These are phyloP conservation scores for Enteromius paludinosus DNA, from an alignment of 2,797 vertebrate species.

Conservation along the genomic window DNA sequence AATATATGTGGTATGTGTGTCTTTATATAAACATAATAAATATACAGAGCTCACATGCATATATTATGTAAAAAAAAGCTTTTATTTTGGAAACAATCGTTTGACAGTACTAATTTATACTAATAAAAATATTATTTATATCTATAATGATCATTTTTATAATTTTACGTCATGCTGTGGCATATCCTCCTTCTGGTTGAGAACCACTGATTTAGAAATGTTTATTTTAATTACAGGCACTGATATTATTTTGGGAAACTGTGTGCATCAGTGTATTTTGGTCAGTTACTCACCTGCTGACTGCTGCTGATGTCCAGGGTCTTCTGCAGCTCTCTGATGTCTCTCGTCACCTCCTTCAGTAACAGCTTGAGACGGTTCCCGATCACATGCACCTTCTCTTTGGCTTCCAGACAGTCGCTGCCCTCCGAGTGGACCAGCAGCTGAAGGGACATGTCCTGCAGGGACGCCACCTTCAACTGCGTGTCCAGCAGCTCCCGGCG, in stretches of 20 bases:
- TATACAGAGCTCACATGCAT: too few relatives aligned
- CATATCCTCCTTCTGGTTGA: background rate
- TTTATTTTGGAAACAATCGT: too few relatives aligned
- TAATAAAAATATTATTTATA: background rate
- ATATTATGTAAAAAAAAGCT: too few relatives aligned
- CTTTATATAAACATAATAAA: too few relatives aligned
- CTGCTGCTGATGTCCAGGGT: constrained; percentile 88
- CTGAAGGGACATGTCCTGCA: constrained; percentile 96
- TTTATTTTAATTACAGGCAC: background rate
- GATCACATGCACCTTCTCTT: constrained; percentile 98
- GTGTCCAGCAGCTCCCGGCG: constrained; percentile 90
- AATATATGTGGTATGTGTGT: too few relatives aligned
- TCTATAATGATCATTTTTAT: background rate
- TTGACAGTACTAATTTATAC: background rate
- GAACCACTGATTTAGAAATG: background rate
- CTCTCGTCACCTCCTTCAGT: constrained; percentile 88
- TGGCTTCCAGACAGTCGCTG: constrained; percentile 92
- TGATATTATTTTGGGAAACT: background rate
- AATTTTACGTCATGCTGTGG: background rate
- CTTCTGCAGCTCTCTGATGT: constrained; percentile 89
- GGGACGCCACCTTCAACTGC: constrained; percentile 88
- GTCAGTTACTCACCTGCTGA: constrained; percentile 84
- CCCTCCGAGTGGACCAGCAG: constrained; percentile 88
- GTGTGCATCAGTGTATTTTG: background rate
- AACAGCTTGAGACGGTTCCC: constrained; percentile 92